These are phyloP conservation scores for Rhaphigaster nebulosa DNA, from an alignment of 2,888 invertebrate genomes.

Conservation along the genomic window DNA sequence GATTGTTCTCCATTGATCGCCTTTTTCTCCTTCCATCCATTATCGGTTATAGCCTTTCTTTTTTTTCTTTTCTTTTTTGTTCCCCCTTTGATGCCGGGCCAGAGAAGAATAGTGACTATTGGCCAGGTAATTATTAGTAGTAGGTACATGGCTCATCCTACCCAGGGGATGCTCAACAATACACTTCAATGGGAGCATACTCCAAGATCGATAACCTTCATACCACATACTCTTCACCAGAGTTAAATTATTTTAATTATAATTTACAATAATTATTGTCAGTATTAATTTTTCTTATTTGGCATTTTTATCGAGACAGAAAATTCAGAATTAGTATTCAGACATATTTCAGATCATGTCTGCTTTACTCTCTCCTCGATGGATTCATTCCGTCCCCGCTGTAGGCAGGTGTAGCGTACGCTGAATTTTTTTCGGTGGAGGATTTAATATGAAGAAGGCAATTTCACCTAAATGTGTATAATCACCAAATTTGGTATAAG, in stretches of 20 bases:
- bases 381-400: no score
- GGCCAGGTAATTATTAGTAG: constrained; percentile 43
- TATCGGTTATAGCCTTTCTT: constrained; percentile 28
- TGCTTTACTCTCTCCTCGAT: no score
- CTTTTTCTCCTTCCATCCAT: constrained; percentile 41
- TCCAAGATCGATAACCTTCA: neutral
- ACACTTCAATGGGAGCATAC: neutral
- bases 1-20: constrained; percentile 50
- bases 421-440: no score
- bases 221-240: neutral
- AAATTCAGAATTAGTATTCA: no score
- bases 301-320: no score
- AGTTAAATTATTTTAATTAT: no score
- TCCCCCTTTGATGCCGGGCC: neutral
- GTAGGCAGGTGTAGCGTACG: no score
- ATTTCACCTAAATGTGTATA: no score
- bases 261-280: neutral
- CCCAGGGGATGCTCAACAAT: neutral
- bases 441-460: no score
- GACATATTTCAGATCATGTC: no score
- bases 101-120: constrained; percentile 41
- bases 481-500: no score
- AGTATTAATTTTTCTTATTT: neutral
- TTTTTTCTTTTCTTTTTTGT: neutral
- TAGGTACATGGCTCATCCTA: neutral